These are phyloP conservation scores for Zapus hudsonius DNA, from an alignment of 2,113 vertebrate species.

Conservation along the genomic window DNA sequence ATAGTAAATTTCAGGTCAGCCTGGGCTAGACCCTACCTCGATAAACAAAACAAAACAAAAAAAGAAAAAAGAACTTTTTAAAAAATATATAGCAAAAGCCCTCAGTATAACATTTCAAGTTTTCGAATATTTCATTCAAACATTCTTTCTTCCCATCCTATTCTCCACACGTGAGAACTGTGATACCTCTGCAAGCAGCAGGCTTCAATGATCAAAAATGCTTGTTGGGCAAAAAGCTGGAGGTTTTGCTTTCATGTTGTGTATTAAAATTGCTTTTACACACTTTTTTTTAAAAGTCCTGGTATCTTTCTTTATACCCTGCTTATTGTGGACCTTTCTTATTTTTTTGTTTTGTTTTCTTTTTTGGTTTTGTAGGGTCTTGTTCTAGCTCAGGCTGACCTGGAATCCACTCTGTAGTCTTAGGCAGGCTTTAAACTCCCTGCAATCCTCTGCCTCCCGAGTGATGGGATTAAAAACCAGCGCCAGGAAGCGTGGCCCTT, in stretches of 20 bases:
- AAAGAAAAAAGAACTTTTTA: background rate
- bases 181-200: background rate
- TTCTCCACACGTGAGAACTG: conserved; percentile 16
- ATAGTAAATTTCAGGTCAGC: no score
- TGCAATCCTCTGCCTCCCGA: no score
- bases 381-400: no score
- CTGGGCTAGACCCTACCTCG: no score
- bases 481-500: no score
- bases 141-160: conserved; percentile 34
- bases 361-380: no score
- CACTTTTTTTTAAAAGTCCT: conserved; percentile 55
- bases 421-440: no score
- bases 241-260: conserved; percentile 40
- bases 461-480: no score
- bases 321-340: conserved; percentile 15
- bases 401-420: no score
- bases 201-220: background rate
- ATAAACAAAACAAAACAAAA: no score
- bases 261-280: conserved; percentile 53
- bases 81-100: conserved; percentile 29
- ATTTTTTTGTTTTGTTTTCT: no score
- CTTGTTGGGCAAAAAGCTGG: conserved; percentile 11
- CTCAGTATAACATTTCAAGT: background rate
- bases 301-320: background rate
- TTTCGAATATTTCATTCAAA: conserved; percentile 56